Base-by-base conservation (phyloP, 2,113 vertebrate genomes). In the Thunnus maccoyii region DNA sequence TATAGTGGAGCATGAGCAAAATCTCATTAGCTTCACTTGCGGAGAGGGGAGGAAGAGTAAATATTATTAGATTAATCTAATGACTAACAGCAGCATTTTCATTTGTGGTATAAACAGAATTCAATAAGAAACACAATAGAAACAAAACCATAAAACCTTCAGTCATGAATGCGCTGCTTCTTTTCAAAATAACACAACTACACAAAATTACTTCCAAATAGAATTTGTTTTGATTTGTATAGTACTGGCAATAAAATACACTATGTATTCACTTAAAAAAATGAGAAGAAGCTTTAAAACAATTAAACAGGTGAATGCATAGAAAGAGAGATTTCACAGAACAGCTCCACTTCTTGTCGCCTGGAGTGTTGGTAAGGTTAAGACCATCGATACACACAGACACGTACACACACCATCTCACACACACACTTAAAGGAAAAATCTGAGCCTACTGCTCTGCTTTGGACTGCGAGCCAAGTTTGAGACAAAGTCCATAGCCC, bases 41-140 rank as follows among this genome's bases (percentile, higher is more conserved):
- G 57, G 84, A 88, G 86, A 89, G 79, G 69, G 84, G 78, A 92
- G 92, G 78, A 86, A 89, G 90, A 87, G 75, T 85, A 86, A 85
- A 85, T 85, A 87, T 91, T 89, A 95, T 95, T 93, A 90, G 90
- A 95, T 95, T 94, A 94, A 93, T 94, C 78, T 94, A 95, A 95
- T 94, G 93, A 94, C 93, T 82, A 91, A 91, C 94, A 65, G 93
- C 91, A 95, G 92, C 89, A 52, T 93, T 95, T 94, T 94, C 92
- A 95, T 96, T 96, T 95, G 91, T 69, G 89, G 83, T 46, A 88
- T 85, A 91, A 92, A 93, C 84, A 87, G 74, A 92, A 93, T 90
- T 89, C 77, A 89, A 91, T 92, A 88, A 78, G 67, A 92, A 90
- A 86, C 84, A 91, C 86, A 91, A 92, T 76, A 78, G 72, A 63